A percentile compares a stretch with the other conserved stretches of the same genome.
Conservation (phyloP, 2,797 vertebrate species). For the Lithobates sylvaticus region DNA sequence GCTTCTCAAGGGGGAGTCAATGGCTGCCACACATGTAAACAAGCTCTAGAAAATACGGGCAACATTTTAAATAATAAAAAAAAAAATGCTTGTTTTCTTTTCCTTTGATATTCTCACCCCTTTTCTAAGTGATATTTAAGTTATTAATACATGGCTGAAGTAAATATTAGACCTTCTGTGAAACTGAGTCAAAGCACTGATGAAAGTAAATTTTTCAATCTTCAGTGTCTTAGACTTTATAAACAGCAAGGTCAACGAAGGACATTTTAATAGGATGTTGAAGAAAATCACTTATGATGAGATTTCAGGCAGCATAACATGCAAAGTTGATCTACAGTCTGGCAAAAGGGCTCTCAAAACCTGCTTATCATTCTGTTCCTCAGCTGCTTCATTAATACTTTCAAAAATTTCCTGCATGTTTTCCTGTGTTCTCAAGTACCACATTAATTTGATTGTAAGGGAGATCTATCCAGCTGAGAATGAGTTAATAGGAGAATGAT, state of each 20-base stretch:
- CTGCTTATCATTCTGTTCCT: slow-evolving; percentile 50
- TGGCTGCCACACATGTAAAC: no score
- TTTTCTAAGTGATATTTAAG: not conserved
- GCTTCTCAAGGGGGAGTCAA: no score
- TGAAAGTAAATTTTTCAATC: slow-evolving; percentile 25
- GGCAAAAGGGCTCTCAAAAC: slow-evolving; percentile 37
- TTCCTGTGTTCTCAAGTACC: slow-evolving; percentile 32
- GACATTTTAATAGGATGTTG: slow-evolving; percentile 57
- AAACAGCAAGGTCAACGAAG: slow-evolving; percentile 57
- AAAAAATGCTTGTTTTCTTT: not conserved
- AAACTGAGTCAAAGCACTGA: slow-evolving; percentile 26
- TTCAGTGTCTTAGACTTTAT: slow-evolving; percentile 26
- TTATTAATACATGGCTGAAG: slow-evolving; percentile 4
- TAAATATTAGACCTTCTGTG: slow-evolving; percentile 1
- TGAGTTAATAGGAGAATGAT: slow-evolving; percentile 28
- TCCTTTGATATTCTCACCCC: not conserved
- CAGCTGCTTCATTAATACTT: slow-evolving; percentile 43
- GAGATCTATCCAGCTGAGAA: not conserved
- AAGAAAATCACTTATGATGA: slow-evolving; percentile 59
- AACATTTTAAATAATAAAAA: no score
- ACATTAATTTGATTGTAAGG: slow-evolving; percentile 14
- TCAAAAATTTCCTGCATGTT: slow-evolving; percentile 34
- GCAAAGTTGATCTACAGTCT: slow-evolving; percentile 49
- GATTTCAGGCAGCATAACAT: slow-evolving; percentile 44
- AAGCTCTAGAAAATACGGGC: no score